Conservation (phyloP, 2,888 invertebrate species). For the Lobophora halterata region DNA sequence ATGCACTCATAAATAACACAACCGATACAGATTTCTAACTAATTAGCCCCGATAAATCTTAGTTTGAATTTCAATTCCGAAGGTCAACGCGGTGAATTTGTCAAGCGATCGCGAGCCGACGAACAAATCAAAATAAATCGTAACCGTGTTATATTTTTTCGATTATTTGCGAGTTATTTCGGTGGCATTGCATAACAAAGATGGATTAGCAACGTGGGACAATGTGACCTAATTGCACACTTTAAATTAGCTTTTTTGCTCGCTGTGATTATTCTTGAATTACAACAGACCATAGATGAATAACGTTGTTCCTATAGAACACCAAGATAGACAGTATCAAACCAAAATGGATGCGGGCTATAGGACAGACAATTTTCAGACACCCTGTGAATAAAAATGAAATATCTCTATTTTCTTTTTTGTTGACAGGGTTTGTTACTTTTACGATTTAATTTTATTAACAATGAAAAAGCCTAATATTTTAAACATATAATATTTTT, state of each 20-base stretch:
- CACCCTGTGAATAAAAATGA: neutral
- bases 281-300: too few relatives aligned
- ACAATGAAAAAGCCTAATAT: too few relatives aligned
- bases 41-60: conserved; percentile 9
- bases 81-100: conserved; percentile 24
- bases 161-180: conserved; percentile 27
- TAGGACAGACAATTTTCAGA: conserved; percentile 2
- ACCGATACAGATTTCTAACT: conserved; percentile 6
- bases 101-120: conserved; percentile 17
- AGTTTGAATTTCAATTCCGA: conserved; percentile 14
- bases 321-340: too few relatives aligned
- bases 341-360: too few relatives aligned
- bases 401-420: neutral
- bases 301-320: too few relatives aligned
- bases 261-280: too few relatives aligned
- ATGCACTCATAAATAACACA: conserved; percentile 9
- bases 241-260: neutral
- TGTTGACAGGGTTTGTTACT: neutral
- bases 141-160: conserved; percentile 35
- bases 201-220: conserved; percentile 36
- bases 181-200: conserved; percentile 38
- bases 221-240: conserved; percentile 30
- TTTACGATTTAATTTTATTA: too few relatives aligned
- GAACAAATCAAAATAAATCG: conserved; percentile 28
- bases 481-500: too few relatives aligned